Evolutionary conservation across 2,888 invertebrate genomes (phyloP).

Genomic region (Plemyria rubiginata): DNA sequence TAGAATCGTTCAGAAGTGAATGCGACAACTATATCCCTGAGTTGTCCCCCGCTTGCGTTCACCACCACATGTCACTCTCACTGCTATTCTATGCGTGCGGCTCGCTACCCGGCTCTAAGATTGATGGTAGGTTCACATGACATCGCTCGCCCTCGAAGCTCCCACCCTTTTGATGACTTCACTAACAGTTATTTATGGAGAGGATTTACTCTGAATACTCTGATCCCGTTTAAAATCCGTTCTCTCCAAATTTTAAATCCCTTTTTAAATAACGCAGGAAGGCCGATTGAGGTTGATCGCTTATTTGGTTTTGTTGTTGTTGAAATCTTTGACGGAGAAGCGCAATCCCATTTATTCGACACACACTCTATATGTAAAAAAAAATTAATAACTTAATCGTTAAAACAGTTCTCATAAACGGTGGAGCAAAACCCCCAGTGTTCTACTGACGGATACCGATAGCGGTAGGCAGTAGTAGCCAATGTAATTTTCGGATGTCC

Average conservation of each 20-base stretch:
- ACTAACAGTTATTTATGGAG: conserved; percentile 81
- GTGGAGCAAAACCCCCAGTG: neutral
- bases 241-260: conserved; percentile 65
- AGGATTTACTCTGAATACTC: conserved; percentile 64
- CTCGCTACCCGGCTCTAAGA: conserved; percentile 65
- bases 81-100: conserved; percentile 64
- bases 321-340: conserved; percentile 13
- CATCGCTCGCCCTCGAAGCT: conserved; percentile 71
- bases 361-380: too few species aligned
- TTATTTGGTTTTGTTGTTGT: conserved; percentile 33
- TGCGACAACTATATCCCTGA: neutral
- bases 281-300: conserved; percentile 43
- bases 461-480: too few species aligned
- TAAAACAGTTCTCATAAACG: neutral
- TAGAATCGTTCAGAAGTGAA: too few species aligned
- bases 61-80: conserved; percentile 23
- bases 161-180: conserved; percentile 82
- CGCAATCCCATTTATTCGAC: neutral
- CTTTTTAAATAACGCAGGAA: conserved; percentile 56
- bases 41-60: conserved; percentile 1
- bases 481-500: too few species aligned
- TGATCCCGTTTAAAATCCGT: conserved; percentile 61
- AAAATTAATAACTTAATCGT: neutral
- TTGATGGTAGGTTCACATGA: conserved; percentile 82
- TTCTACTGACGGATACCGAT: too few species aligned